Evolutionary conservation across 2,888 invertebrate genomes (phyloP), one percentile per base, ranked within the genome.

Genomic region (Venustoraphidia nigricollis): DNA sequence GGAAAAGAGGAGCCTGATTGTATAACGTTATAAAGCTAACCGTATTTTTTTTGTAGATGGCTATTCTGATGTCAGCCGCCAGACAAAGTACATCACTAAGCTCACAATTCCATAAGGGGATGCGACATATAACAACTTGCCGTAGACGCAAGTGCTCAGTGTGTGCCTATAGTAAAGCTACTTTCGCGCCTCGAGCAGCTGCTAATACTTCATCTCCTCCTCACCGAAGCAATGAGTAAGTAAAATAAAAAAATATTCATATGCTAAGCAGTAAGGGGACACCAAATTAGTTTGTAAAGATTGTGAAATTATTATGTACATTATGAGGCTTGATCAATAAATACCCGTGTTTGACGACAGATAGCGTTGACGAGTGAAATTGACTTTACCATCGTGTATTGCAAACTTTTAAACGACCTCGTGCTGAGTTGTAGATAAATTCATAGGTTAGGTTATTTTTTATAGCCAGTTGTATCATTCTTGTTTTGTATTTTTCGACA

Each of bases 91-190:
- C 67, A 27, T 63, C 70, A 8, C 58, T 72, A 51, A 66, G 70
- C 51, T 71, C 69, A 37, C 72, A 72, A 56, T 66, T 72, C 55
- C 69, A 71, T 56, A 72, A 72, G 57, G 72, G 70, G 10, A 70
- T 72, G 63, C 68, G 70, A 55, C 72, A 72, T 57, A 59, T 72
- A 46, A 70, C 72, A 43, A 68, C 69, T 11, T 72, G 72, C 56
- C 66, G 69, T 51, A 59, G 75, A 50, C 68, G 75, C 55, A 72
- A 76, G 55, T 77, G 77, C 56, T 75, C 75, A 8, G 72, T 77
- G 27, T 77, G 77, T 56, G 64, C 72, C 4, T 76, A 77, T 55
- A 74, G 76, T 2, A 71, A 71, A 55, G 68, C 72, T 40, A 73
- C 75, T 2, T 77, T 76, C 54, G 70, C 72, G 48, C 73, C 74